Evolutionary conservation across 2,113 vertebrate species (phyloP), one percentile per base, ranked within the genome.

Genomic region (Scytalopus superciliaris): DNA sequence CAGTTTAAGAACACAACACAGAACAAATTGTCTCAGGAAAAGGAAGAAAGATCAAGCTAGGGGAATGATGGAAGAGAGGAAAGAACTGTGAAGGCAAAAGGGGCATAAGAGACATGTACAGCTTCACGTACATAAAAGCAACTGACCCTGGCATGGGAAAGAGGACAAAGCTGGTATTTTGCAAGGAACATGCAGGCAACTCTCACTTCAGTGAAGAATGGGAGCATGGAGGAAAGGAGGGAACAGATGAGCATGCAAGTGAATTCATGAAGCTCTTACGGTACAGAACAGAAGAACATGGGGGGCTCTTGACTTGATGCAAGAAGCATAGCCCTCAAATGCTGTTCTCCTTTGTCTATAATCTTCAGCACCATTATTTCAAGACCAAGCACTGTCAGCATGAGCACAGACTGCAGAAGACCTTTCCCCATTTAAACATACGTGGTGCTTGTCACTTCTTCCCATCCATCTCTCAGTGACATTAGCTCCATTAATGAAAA

Each of bases 401-500:
- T 1, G 33, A 81, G 77, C 56, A 69, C 13, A 52, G 56, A 30
- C 56, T 92, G 30, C 52, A 91, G 77, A 52, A 89, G 86, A 84
- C 14, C 10, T 5, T 56, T 73, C 44, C 49, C 44, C 2, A 0
- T 75, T 93, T 72, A 84, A 92, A 84, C 93, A 91, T 49, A 84
- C 44, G 64, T 30, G 44, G 74, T 76, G 24, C 69, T 84, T 89
- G 84, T 70, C 89, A 84, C 53, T 87, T 91, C 56, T 64, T 87
- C 84, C 69, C 87, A 95, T 95, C 40, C 14, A 87, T 89, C 81
- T 82, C 82, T 68, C 7, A 40, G 66, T 81, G 81, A 92, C 40
- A 82, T 96, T 79, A 89, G 40, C 74, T 82, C 62, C 5, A 13
- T 64, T 95, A 95, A 95, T 95, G 95, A 94, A 91, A 91, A 93